Percentiles rank a stretch among this genome's conserved stretches.
Conservation (phyloP, 1,140 invertebrate genomes). For the Drosophila orosa region DNA sequence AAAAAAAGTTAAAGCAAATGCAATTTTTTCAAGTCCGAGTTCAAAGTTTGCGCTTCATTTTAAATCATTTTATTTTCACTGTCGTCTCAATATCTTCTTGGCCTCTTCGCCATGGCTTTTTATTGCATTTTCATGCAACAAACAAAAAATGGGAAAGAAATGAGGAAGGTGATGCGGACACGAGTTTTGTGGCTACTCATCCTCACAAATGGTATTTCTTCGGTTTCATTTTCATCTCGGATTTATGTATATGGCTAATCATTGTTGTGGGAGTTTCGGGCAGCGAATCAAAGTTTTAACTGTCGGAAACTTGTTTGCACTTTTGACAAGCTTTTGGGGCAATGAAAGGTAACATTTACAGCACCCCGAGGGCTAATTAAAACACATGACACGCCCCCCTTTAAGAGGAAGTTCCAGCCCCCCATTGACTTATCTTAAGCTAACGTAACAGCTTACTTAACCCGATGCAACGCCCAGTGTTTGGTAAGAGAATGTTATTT, state of each 20-base stretch:
- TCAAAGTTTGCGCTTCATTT: constrained; percentile 70
- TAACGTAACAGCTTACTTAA: constrained; percentile 40
- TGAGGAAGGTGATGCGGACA: constrained; percentile 44
- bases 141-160: constrained; percentile 37
- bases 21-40: constrained; percentile 62
- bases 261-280: constrained; percentile 36
- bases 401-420: constrained; percentile 12
- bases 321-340: constrained; percentile 45
- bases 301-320: constrained; percentile 54
- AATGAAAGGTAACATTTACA: constrained; percentile 37
- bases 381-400: constrained; percentile 21
- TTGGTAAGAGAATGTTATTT: not conserved
- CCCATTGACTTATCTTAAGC: constrained; percentile 2
- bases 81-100: constrained; percentile 26
- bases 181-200: constrained; percentile 47
- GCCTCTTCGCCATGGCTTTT: constrained; percentile 13
- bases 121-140: constrained; percentile 54
- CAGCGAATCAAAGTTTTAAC: constrained; percentile 15
- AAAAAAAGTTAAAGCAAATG: not conserved
- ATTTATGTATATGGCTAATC: constrained; percentile 34
- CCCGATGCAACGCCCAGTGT: not conserved
- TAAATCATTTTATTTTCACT: constrained; percentile 69
- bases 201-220: constrained; percentile 34
- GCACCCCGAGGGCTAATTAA: constrained; percentile 20
- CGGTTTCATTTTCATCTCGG: constrained; percentile 42